Conservation (phyloP, 2,888 invertebrate species). For the Dichetophora obliterata region DNA sequence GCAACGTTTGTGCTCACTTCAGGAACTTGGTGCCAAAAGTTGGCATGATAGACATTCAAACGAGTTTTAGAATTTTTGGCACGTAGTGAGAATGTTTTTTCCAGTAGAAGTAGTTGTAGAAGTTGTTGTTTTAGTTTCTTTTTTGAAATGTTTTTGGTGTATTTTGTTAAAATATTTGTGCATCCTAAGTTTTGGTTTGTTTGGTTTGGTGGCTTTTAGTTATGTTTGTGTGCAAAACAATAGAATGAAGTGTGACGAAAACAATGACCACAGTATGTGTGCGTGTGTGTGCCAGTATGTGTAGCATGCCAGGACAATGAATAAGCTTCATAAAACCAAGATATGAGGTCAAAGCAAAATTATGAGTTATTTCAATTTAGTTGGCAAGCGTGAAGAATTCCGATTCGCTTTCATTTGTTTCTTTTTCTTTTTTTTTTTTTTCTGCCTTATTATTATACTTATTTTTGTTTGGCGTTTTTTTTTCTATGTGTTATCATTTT, state of each 20-base stretch:
- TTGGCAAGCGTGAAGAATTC: constrained; percentile 15
- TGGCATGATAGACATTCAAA: too few relatives aligned
- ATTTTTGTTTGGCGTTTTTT: not conserved
- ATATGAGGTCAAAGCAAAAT: constrained; percentile 13
- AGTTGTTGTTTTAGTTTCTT: not conserved
- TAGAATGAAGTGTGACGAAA: not conserved
- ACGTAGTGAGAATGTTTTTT: constrained; percentile 14
- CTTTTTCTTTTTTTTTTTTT: too few relatives aligned
- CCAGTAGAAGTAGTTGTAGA: not conserved
- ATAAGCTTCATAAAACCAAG: constrained; percentile 11
- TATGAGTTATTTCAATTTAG: constrained; percentile 26
- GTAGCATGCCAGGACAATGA: not conserved
- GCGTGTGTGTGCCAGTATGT: not conserved
- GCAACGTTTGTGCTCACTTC: too few relatives aligned
- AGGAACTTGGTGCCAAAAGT: too few relatives aligned
- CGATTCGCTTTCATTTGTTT: too few relatives aligned
- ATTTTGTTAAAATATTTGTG: not conserved
- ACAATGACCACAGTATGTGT: not conserved
- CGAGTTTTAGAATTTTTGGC: constrained; percentile 27
- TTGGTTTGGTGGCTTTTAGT: not conserved
- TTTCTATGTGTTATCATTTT: not conserved
- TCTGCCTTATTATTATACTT: not conserved
- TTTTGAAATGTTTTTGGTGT: not conserved
- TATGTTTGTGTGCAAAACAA: not conserved
- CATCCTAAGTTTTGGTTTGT: not conserved